Evolutionary conservation across 2,888 invertebrate species (phyloP), one percentile per base, ranked within the genome.

Genomic region (Hololepta plana): DNA sequence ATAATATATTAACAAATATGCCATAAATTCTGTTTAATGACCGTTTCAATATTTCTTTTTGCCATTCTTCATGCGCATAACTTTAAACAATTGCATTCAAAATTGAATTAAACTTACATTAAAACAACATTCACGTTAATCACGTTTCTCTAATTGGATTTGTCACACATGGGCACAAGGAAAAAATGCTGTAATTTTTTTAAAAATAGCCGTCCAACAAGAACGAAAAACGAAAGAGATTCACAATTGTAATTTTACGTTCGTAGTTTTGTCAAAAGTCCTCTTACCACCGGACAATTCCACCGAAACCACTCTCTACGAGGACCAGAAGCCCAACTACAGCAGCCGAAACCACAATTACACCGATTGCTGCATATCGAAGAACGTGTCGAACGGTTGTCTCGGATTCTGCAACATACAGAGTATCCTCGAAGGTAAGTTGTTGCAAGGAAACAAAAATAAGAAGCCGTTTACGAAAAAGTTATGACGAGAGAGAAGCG

Each of bases 321-420:
- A 50, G 14, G 45, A 44, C 10, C 44, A 38, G 31, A 45, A 41
- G 31, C 60, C 65, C 31, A 36, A 35, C 5, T 46, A 47, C 28
- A 47, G 49, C 24, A 47, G 52, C 20, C 51, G 46, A 34, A 56
- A 55, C 2, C 82, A 84, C 49, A 81, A 84, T 51, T 82, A 81
- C 51, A 81, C 80, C 0, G 72, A 75, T 38, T 85, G 84, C 49
- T 85, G 84, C 41, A 45, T 72, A 4, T 50, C 58, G 3, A 60
- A 66, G 32, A 79, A 79, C 43, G 79, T 84, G 2, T 66, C 72
- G n/a, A 51, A 57, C 6, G 53, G 60, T 22, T 85, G 84, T 45
- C 60, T 79, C 29, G 82, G 81, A 23, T 84, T 82, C 51, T 85
- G 84, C 55, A 79, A 75, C 44, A 71, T 84, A 12, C 76, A 80